A percentile compares a stretch with the other conserved stretches of the same genome.
These are phyloP conservation scores for Eurystomus gularis DNA, from an alignment of 2,113 vertebrate genomes.

Conservation along the genomic window DNA sequence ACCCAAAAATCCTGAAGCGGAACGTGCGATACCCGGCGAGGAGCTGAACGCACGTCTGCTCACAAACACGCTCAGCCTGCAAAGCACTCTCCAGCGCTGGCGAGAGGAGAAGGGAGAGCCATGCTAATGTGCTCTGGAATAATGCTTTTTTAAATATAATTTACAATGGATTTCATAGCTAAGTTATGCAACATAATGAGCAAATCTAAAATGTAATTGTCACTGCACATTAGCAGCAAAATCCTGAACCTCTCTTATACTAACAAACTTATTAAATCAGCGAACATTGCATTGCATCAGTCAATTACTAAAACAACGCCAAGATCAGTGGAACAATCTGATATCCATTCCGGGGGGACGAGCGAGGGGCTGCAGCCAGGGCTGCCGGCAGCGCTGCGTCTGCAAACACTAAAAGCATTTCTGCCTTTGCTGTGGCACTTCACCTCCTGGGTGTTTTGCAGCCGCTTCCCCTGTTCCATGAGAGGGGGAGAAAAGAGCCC, in stretches of 20 bases:
- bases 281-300: constrained; percentile 43
- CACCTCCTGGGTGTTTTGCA: neutral
- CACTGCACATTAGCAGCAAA: constrained; percentile 42
- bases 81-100: neutral
- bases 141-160: constrained; percentile 43
- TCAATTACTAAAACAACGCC: constrained; percentile 33
- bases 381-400: neutral
- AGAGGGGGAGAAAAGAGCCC: neutral
- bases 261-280: constrained; percentile 67
- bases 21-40: neutral
- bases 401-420: neutral
- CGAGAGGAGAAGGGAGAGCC: neutral
- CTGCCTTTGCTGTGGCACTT: fast-evolving
- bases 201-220: constrained; percentile 61
- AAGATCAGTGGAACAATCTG: constrained; percentile 17
- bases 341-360: neutral
- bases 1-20: neutral
- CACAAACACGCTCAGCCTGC: neutral
- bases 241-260: constrained; percentile 31
- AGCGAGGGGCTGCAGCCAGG: neutral
- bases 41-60: neutral
- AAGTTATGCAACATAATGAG: constrained; percentile 59
- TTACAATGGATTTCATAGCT: constrained; percentile 1
- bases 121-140: neutral
- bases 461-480: neutral